A percentile compares a stretch with the other conserved stretches of the same genome.
Conservation (phyloP, 2,113 vertebrate genomes). For the Phaethornis superciliosus region DNA sequence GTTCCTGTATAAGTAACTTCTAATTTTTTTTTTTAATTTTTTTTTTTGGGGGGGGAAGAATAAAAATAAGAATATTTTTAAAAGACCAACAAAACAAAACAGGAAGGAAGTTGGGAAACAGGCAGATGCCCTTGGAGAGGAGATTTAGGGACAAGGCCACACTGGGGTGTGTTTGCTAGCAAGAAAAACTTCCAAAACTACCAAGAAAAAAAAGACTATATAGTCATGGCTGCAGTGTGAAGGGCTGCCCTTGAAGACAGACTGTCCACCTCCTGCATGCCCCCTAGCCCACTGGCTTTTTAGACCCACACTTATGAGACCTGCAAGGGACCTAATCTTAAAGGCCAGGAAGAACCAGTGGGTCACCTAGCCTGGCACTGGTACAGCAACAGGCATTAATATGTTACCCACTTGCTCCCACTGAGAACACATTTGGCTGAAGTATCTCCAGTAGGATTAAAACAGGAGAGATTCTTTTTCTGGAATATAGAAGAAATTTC, state of each 20-base stretch:
- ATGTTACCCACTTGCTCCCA: background rate
- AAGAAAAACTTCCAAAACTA: background rate
- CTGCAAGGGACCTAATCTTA: background rate
- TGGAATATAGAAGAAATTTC: background rate
- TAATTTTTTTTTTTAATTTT: background rate
- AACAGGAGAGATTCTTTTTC: background rate
- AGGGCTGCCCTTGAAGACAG: background rate
- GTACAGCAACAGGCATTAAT: background rate
- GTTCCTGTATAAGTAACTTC: background rate
- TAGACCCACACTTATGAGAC: background rate
- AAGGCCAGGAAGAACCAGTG: background rate
- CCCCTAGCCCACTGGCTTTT: no score
- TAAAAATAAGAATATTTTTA: background rate
- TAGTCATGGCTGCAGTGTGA: rapidly evolving
- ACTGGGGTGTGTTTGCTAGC: background rate
- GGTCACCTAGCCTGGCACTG: background rate
- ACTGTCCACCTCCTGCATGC: background rate
- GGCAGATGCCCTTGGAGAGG: background rate
- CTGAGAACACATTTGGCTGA: background rate
- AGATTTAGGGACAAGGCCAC: background rate
- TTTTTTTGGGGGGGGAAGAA: no score
- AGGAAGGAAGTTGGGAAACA: background rate
- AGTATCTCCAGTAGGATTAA: background rate
- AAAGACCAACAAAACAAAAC: background rate
- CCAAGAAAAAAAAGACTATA: background rate